These are phyloP conservation scores for Drosophila kohkoa DNA, from an alignment of 1,140 invertebrate genomes.

Conservation along the genomic window DNA sequence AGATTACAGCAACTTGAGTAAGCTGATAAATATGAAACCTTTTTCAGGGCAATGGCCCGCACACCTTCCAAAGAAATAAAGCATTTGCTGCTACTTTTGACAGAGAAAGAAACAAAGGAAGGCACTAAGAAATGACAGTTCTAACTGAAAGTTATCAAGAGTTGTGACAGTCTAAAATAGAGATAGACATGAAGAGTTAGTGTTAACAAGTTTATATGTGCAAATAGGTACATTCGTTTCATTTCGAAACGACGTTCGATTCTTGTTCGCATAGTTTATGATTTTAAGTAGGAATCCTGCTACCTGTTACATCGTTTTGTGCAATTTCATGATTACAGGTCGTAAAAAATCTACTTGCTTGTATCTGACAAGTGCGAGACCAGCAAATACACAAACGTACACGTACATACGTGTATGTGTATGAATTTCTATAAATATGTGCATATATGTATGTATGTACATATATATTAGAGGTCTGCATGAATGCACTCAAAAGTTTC, in stretches of 20 bases:
- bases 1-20: not conserved
- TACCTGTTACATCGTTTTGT: conserved; percentile 14
- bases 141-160: too few species aligned
- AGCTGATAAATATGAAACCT: not conserved
- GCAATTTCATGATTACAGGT: conserved; percentile 11
- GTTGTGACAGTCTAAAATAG: too few species aligned
- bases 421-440: not conserved
- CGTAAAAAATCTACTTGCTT: conserved; percentile 8
- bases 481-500: too few species aligned
- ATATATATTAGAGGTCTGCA: too few species aligned
- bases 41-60: not conserved
- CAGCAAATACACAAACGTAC: conserved; percentile 6
- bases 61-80: too few species aligned
- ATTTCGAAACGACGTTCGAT: too few species aligned
- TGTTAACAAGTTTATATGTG: too few species aligned
- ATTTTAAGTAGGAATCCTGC: not conserved
- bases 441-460: not conserved
- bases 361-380: conserved; percentile 7
- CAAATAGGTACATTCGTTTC: too few species aligned
- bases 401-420: conserved; percentile 21
- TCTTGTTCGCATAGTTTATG: not conserved
- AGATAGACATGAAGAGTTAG: too few species aligned
- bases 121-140: too few species aligned
- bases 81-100: too few species aligned
- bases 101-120: too few species aligned